These are phyloP conservation scores for Orchesella flavescens DNA, from an alignment of 2,888 invertebrate species.

Conservation along the genomic window DNA sequence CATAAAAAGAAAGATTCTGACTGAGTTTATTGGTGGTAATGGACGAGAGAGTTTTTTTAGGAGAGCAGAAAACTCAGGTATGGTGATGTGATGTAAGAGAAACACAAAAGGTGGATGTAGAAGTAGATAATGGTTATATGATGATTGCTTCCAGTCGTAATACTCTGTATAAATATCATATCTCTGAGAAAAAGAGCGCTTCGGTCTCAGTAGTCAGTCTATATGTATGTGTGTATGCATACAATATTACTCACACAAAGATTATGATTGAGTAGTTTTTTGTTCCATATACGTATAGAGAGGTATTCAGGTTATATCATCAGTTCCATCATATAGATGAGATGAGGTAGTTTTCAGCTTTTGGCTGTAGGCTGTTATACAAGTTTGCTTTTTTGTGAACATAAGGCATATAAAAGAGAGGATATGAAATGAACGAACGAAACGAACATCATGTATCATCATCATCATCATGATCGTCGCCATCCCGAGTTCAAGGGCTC, in stretches of 20 bases:
- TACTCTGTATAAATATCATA: background rate
- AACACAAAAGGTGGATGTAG: slow-evolving; percentile 7
- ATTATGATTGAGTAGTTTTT: too few species aligned
- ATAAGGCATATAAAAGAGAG: slow-evolving; percentile 9
- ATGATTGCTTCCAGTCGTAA: background rate
- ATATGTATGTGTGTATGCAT: too few species aligned
- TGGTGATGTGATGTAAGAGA: slow-evolving; percentile 9
- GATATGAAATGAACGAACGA: slow-evolving; percentile 25
- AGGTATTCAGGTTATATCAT: too few species aligned
- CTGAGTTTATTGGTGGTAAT: slow-evolving; percentile 2
- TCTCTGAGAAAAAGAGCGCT: background rate
- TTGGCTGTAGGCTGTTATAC: too few species aligned
- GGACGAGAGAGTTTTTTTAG: slow-evolving; percentile 18
- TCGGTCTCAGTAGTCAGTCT: background rate
- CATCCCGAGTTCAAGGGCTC: slow-evolving; percentile 65
- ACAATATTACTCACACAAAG: too few species aligned
- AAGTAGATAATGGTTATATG: background rate
- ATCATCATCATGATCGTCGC: slow-evolving; percentile 45
- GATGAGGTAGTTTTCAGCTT: too few species aligned
- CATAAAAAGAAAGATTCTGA: slow-evolving; percentile 8
- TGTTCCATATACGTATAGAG: too few species aligned
- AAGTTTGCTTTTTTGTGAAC: background rate
- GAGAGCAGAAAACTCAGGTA: slow-evolving; percentile 8
- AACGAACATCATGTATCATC: slow-evolving; percentile 27
- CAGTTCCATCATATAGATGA: too few species aligned